Conservation (phyloP, 1,140 invertebrate species). For the Pseudomyrmex gracilis region DNA sequence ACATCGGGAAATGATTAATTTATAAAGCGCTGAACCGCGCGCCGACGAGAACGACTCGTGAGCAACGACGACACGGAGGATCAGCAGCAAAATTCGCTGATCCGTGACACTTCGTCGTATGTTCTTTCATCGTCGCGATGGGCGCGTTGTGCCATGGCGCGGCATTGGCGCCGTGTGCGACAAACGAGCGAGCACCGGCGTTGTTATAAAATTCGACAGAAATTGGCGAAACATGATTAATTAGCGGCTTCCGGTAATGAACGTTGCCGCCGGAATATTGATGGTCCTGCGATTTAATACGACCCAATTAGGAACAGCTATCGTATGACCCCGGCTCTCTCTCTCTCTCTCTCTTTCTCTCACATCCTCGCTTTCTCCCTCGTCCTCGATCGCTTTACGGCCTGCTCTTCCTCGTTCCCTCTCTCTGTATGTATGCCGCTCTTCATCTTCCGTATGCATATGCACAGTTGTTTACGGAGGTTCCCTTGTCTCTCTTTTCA, state of each 20-base stretch:
- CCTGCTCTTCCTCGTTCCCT: background rate
- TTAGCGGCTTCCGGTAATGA: slow-evolving; percentile 67
- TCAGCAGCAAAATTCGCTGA: background rate
- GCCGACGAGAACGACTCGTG: background rate
- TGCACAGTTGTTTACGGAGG: background rate
- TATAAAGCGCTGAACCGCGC: slow-evolving; percentile 35
- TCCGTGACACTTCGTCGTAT: slow-evolving; percentile 11
- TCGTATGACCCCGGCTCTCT: slow-evolving; percentile 36
- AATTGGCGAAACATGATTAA: slow-evolving; percentile 68
- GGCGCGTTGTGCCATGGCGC: background rate
- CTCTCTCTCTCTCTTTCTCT: background rate
- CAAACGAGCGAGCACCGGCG: slow-evolving; percentile 45
- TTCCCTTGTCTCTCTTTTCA: background rate
- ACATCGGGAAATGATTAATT: slow-evolving; percentile 56
- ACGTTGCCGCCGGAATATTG: slow-evolving; percentile 62
- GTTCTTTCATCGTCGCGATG: slow-evolving; percentile 23
- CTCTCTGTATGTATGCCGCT: background rate
- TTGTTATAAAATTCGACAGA: slow-evolving; percentile 66
- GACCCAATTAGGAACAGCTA: slow-evolving; percentile 68
- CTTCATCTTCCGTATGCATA: background rate
- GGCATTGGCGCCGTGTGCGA: slow-evolving; percentile 34
- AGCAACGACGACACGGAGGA: slow-evolving; percentile 3
- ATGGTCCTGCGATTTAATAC: slow-evolving; percentile 65
- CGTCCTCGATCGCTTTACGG: slow-evolving; percentile 14
- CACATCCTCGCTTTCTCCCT: too few relatives aligned